A percentile compares a stretch with the other conserved stretches of the same genome.
These are phyloP conservation scores for Aphaenogaster rudis DNA, from an alignment of 1,140 invertebrate species.

Conservation along the genomic window DNA sequence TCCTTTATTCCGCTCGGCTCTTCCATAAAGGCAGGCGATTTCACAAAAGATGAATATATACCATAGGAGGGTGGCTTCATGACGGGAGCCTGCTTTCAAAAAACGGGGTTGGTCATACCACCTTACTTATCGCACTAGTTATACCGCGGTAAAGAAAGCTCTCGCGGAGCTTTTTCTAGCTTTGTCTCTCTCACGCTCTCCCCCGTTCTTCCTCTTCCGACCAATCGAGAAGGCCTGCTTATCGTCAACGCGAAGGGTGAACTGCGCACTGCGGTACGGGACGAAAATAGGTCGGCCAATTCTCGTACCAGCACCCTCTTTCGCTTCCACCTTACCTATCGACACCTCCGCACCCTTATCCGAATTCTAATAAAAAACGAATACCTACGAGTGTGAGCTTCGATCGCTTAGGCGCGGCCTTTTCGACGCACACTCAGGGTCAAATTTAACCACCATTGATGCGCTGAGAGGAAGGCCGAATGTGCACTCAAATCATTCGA, in stretches of 20 bases:
- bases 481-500: slow-evolving; percentile 9
- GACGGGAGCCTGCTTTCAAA: slow-evolving; percentile 30
- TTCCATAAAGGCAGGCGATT: slow-evolving; percentile 28
- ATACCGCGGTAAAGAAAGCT: slow-evolving; percentile 44
- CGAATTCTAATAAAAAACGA: slow-evolving; percentile 45
- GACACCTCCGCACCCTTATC: slow-evolving; percentile 69
- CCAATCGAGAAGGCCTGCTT: slow-evolving; percentile 70
- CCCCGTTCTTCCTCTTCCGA: slow-evolving; percentile 32
- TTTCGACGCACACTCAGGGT: slow-evolving; percentile 40
- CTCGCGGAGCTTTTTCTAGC: slow-evolving; percentile 63
- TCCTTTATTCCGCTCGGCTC: slow-evolving; percentile 40
- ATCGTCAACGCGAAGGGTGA: slow-evolving; percentile 73
- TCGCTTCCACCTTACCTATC: slow-evolving; percentile 64
- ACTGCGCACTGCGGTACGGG: slow-evolving; percentile 75
- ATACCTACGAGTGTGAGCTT: slow-evolving; percentile 59
- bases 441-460: slow-evolving; percentile 49
- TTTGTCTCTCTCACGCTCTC: slow-evolving; percentile 45
- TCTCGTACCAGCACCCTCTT: slow-evolving; percentile 72
- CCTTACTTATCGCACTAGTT: slow-evolving; percentile 60
- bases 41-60: slow-evolving; percentile 60
- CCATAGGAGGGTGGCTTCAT: slow-evolving; percentile 26
- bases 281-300: slow-evolving; percentile 78
- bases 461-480: slow-evolving; percentile 56
- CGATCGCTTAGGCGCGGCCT: slow-evolving; percentile 29
- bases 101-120: slow-evolving; percentile 61